Percentiles rank a stretch among this genome's conserved stretches.
Conservation (phyloP, 2,888 invertebrate species). For the Tetropium fuscum region DNA sequence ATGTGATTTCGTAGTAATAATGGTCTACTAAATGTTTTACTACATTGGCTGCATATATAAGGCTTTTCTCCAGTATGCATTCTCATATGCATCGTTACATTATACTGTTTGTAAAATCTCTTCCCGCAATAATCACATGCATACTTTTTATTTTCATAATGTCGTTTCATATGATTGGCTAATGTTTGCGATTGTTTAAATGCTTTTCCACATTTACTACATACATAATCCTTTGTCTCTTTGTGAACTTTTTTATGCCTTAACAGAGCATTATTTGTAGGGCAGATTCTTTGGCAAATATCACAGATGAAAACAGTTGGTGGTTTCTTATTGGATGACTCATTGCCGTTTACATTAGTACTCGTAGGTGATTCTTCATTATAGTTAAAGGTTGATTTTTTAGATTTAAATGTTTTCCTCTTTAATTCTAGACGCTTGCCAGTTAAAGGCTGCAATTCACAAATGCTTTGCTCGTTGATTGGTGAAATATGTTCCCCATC, state of each 20-base stretch:
- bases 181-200: constrained; percentile 10
- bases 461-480: background rate
- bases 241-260: constrained; percentile 9
- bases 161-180: constrained; percentile 1
- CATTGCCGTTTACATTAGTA: background rate
- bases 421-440: background rate
- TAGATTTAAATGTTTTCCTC: background rate
- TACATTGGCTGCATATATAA: constrained; percentile 7
- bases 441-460: background rate
- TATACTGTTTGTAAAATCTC: constrained; percentile 8
- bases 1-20: constrained; percentile 7
- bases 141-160: constrained; percentile 1
- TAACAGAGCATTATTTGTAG: background rate
- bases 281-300: constrained; percentile 2
- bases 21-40: constrained; percentile 3
- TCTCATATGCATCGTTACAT: constrained; percentile 7
- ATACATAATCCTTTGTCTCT: constrained; percentile 4
- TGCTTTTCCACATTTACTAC: constrained; percentile 8
- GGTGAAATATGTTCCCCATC: background rate
- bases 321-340: background rate
- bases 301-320: background rate
- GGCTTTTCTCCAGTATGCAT: constrained; percentile 6
- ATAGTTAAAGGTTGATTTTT: background rate
- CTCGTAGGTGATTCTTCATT: background rate
- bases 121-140: background rate